These are phyloP conservation scores for Spongia lamella DNA, from an alignment of 37 sponge, comb jelly and placozoan species.

Conservation along the genomic window DNA sequence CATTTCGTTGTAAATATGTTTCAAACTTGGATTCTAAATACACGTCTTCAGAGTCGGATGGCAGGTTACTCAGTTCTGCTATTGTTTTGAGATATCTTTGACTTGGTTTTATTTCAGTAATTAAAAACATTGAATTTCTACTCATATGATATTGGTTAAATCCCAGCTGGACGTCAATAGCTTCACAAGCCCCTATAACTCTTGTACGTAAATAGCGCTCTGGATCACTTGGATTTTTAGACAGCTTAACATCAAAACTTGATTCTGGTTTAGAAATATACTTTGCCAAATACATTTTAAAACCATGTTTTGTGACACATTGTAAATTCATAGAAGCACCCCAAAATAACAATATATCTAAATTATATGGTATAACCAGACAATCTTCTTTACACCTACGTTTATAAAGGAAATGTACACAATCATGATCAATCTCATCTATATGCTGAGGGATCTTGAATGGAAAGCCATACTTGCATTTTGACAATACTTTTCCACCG, in stretches of 20 bases:
- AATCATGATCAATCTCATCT: too few species aligned
- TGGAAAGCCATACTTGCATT: too few species aligned
- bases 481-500: not conserved
- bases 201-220: not conserved
- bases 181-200: slow-evolving; percentile 7
- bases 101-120: not conserved
- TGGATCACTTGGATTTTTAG: not conserved
- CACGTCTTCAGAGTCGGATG: not conserved
- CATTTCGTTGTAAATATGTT: not conserved
- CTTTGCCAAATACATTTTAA: slow-evolving; percentile 11
- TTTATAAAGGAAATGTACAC: too few species aligned
- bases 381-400: too few species aligned
- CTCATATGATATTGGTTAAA: not conserved
- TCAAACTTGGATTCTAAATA: slow-evolving; percentile 1
- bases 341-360: not conserved
- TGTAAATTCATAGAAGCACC: not conserved
- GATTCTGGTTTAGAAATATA: slow-evolving; percentile 17
- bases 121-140: not conserved
- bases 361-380: too few species aligned
- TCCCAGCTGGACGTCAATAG: slow-evolving; percentile 9
- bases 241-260: not conserved
- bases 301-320: slow-evolving; percentile 1
- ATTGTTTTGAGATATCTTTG: not conserved
- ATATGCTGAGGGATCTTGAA: too few species aligned
- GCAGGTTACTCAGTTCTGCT: too few species aligned